These are phyloP conservation scores for Temnopleurus reevesii DNA, from an alignment of 53 echinoderm and acorn worm species.

Conservation along the genomic window DNA sequence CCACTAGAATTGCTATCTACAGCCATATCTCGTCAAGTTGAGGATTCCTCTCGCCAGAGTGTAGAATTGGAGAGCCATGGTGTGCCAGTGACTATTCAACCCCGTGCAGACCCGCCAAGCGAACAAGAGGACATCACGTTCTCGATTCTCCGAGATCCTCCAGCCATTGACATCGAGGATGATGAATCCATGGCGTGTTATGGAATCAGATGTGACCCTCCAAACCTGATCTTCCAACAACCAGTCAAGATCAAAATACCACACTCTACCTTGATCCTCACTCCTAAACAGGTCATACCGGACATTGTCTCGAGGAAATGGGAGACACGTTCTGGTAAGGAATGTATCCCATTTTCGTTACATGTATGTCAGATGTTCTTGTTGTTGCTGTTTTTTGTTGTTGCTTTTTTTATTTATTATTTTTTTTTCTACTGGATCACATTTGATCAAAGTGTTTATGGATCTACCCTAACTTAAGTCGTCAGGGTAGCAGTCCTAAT, in stretches of 20 bases:
- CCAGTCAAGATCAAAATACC: conserved; percentile 4
- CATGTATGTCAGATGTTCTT: no score
- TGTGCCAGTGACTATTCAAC: neutral
- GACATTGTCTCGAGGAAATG: neutral
- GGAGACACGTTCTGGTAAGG: no score
- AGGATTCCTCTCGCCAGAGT: no score
- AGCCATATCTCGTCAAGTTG: no score
- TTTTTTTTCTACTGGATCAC: no score
- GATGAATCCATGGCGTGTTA: neutral
- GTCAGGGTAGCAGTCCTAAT: no score
- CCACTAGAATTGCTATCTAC: no score
- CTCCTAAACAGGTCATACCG: neutral
- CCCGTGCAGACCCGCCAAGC: neutral
- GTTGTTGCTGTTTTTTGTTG: no score
- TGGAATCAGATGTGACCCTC: neutral
- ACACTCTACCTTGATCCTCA: neutral
- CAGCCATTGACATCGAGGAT: neutral
- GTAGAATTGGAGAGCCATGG: neutral
- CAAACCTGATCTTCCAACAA: neutral
- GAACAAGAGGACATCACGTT: neutral
- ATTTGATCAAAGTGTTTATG: no score
- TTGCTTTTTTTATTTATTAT: no score
- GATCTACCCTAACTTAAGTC: no score
- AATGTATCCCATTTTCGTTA: no score
- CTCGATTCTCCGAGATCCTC: neutral